Evolutionary conservation across 35 echinoderm and acorn worm species (phyloP).

Genomic region (Diadema setosum): DNA sequence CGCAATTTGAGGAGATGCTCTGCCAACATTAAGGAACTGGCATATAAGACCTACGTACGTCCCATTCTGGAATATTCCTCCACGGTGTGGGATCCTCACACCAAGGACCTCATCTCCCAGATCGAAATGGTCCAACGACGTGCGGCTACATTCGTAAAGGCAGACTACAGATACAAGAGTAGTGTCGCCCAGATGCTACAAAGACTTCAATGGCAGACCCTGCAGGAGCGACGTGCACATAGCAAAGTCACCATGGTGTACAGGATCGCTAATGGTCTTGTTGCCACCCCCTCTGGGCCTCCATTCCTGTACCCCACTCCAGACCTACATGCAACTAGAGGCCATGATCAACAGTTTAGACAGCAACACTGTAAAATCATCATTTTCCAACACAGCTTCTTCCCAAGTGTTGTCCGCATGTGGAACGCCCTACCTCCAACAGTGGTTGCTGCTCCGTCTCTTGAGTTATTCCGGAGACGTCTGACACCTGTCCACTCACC

Average conservation of each 20-base stretch:
- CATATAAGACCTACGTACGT: constrained; percentile 25
- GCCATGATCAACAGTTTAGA: not conserved
- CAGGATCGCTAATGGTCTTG: not conserved
- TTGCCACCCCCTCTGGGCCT: not conserved
- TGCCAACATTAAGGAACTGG: constrained; percentile 1
- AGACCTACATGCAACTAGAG: too few species aligned
- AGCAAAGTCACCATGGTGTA: constrained; percentile 28
- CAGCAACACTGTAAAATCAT: not conserved
- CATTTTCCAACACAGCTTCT: too few species aligned
- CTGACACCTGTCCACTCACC: not conserved
- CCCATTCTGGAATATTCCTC: not conserved
- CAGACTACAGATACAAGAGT: not conserved
- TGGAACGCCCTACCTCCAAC: not conserved
- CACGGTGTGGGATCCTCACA: constrained; percentile 15
- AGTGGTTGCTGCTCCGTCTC: not conserved
- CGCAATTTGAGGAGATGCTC: not conserved
- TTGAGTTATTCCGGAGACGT: too few species aligned
- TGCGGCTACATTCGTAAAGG: constrained; percentile 26
- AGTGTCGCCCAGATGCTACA: constrained; percentile 9
- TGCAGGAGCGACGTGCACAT: not conserved
- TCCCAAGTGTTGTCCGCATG: not conserved
- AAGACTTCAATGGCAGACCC: constrained; percentile 9
- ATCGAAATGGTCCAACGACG: not conserved
- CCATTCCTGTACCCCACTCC: not conserved
- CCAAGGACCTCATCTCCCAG: not conserved